Evolutionary conservation across 92 coral and sea anemone species (phyloP).

Genomic region (Zoanthus solanderi): DNA sequence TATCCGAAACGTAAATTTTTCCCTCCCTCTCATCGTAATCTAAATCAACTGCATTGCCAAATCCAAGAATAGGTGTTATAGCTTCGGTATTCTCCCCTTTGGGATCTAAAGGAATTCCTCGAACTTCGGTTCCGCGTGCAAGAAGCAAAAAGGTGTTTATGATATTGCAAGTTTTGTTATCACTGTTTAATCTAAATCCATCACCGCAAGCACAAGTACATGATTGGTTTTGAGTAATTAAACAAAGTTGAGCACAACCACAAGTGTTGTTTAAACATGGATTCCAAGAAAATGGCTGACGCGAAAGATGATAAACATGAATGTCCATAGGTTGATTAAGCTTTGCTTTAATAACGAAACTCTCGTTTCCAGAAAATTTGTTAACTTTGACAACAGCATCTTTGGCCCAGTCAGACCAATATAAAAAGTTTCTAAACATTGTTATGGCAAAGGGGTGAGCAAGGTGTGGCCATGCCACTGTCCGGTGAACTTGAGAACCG

Average conservation of each 20-base stretch:
- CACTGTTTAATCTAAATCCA: conserved; percentile 68
- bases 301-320: conserved; percentile 79
- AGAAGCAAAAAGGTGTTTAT: conserved; percentile 73
- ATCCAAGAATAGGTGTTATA: conserved; percentile 73
- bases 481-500: conserved; percentile 67
- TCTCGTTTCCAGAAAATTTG: conserved; percentile 74
- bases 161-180: conserved; percentile 69
- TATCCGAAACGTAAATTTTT: conserved; percentile 81
- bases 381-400: conserved; percentile 84
- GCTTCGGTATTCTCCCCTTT: conserved; percentile 63
- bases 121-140: conserved; percentile 79
- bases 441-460: conserved; percentile 93
- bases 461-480: conserved; percentile 72
- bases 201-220: conserved; percentile 85
- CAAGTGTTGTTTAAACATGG: conserved; percentile 76
- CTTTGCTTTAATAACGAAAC: conserved; percentile 45
- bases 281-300: conserved; percentile 78
- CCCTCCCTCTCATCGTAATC: conserved; percentile 84
- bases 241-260: conserved; percentile 82
- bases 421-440: conserved; percentile 71
- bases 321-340: conserved; percentile 88
- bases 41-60: conserved; percentile 83
- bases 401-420: conserved; percentile 88
- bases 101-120: conserved; percentile 74
- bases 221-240: conserved; percentile 64